Evolutionary conservation across 2,113 vertebrate species (phyloP).

Genomic region (Eclectus roratus): DNA sequence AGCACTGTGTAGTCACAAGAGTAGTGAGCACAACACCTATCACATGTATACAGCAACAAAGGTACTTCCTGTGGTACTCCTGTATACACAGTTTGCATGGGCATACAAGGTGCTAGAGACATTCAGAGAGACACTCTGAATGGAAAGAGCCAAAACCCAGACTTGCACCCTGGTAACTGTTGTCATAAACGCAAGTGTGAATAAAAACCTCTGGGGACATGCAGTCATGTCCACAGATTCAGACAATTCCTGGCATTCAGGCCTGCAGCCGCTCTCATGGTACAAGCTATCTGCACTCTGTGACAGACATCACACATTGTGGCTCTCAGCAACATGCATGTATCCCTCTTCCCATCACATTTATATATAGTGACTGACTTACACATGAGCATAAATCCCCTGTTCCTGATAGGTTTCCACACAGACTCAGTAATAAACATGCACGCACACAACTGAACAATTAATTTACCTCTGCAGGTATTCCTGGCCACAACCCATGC

Average conservation of each 20-base stretch:
- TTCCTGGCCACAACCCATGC: neutral
- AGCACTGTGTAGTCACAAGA: neutral
- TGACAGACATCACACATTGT: neutral
- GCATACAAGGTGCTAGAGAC: neutral
- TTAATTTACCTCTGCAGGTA: neutral
- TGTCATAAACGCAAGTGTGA: neutral
- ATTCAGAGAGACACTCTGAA: neutral
- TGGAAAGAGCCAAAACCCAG: neutral
- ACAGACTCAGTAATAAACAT: neutral
- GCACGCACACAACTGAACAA: neutral
- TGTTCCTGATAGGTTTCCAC: neutral
- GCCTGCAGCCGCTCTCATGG: fast-evolving
- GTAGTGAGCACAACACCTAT: fast-evolving
- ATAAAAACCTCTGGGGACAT: neutral
- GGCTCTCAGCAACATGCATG: neutral
- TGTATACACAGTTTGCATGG: neutral
- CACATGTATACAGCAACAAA: fast-evolving
- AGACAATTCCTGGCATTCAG: neutral
- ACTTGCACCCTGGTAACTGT: neutral
- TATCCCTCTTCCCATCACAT: neutral
- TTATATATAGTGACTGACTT: neutral
- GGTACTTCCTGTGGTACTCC: neutral
- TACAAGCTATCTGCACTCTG: neutral
- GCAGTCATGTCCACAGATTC: neutral
- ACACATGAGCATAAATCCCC: neutral